Evolutionary conservation across 2,113 vertebrate species (phyloP).

Genomic region (Microtus montanus): DNA sequence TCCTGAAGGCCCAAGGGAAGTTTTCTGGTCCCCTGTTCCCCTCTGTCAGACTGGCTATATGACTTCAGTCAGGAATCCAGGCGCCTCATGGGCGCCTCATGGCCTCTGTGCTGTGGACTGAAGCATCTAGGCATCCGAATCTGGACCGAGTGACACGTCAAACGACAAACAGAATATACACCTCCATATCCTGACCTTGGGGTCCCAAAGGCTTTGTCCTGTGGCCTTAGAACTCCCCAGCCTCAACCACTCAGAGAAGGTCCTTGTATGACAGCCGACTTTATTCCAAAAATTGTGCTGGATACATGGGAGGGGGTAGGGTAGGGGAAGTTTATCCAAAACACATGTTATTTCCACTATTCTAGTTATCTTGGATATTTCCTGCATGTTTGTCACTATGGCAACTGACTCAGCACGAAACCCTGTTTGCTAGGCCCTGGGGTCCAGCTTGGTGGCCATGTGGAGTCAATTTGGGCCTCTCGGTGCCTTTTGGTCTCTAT

Average conservation of each 20-base stretch:
- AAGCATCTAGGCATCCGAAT: not conserved
- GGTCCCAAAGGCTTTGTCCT: not conserved
- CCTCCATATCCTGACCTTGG: not conserved
- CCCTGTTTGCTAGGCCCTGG: conserved; percentile 83
- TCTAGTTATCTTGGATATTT: conserved; percentile 89
- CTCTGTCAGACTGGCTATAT: not conserved
- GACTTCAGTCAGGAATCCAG: not conserved
- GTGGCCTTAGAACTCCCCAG: not conserved
- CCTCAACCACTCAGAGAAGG: conserved; percentile 47
- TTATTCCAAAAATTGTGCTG: not conserved
- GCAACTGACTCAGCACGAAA: conserved; percentile 84
- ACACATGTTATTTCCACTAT: conserved; percentile 86
- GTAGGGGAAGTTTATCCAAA: conserved; percentile 82
- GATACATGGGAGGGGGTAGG: conserved; percentile 33
- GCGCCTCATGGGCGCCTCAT: not conserved
- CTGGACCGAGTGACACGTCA: not conserved
- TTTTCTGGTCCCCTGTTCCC: not conserved
- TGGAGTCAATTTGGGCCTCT: conserved; percentile 85
- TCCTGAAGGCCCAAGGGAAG: not conserved
- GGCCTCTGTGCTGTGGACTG: not conserved
- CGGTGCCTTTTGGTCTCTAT: conserved; percentile 51
- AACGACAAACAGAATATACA: not conserved
- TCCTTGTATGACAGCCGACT: conserved; percentile 26
- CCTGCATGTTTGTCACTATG: conserved; percentile 86
- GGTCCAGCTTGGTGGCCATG: conserved; percentile 81